Evolutionary conservation across 2,888 invertebrate species (phyloP).

Genomic region (Zootermopsis nevadensis): DNA sequence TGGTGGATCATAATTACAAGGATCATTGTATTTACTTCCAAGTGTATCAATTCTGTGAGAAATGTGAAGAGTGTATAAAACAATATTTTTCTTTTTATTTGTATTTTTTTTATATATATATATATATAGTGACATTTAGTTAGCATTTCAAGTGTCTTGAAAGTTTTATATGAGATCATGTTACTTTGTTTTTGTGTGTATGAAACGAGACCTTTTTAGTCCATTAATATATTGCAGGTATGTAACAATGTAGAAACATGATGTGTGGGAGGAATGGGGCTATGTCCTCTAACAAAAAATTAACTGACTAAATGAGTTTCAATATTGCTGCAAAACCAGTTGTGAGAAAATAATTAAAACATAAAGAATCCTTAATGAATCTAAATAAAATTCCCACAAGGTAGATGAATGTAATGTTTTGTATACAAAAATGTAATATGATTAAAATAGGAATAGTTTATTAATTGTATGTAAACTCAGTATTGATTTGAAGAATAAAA

Average conservation of each 20-base stretch:
- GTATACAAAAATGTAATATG: constrained; percentile 13
- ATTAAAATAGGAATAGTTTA: constrained; percentile 18
- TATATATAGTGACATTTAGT: not conserved
- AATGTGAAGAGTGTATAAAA: not conserved
- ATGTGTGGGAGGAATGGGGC: not conserved
- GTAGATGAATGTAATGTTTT: constrained; percentile 27
- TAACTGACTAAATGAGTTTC: not conserved
- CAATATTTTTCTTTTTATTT: not conserved
- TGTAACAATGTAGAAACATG: constrained; percentile 21
- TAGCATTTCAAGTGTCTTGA: not conserved
- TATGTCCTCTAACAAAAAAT: not conserved
- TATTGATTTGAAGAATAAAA: constrained; percentile 25
- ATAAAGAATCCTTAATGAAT: not conserved
- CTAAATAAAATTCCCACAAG: not conserved
- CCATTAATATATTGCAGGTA: not conserved
- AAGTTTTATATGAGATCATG: not conserved
- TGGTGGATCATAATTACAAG: not conserved
- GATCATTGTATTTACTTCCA: not conserved
- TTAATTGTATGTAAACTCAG: constrained; percentile 24
- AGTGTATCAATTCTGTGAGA: not conserved
- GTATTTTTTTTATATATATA: constrained; percentile 13
- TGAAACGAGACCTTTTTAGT: not conserved
- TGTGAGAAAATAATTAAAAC: not conserved
- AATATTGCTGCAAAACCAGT: not conserved
- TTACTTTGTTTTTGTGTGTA: not conserved